Conservation (phyloP, 2,113 vertebrate species). For the Carlito syrichta region DNA sequence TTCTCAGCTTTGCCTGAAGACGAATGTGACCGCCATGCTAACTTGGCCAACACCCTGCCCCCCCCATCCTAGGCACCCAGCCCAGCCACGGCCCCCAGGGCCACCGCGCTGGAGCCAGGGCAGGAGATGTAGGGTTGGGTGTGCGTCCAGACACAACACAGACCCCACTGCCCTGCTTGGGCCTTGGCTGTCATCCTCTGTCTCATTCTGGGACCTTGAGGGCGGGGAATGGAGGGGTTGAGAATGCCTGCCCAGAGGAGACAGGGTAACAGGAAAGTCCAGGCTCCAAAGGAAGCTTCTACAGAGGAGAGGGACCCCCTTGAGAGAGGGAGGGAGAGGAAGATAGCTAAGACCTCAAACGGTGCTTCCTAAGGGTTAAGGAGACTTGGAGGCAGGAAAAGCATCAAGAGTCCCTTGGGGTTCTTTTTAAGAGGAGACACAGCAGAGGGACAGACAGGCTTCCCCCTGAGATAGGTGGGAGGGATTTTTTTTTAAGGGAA, state of each 20-base stretch:
- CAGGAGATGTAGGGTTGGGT: conserved; percentile 61
- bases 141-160: conserved; percentile 68
- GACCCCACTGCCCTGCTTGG: background rate
- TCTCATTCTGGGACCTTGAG: conserved; percentile 35
- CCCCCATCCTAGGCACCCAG: conserved; percentile 44
- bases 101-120: conserved; percentile 65
- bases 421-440: background rate
- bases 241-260: background rate
- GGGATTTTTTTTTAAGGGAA: conserved; percentile 11
- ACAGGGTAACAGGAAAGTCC: background rate
- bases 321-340: background rate
- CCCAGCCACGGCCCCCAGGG: conserved; percentile 60
- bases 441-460: background rate
- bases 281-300: background rate
- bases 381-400: background rate
- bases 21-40: conserved; percentile 77
- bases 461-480: background rate
- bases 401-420: background rate
- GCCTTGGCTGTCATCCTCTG: conserved; percentile 45
- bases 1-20: conserved; percentile 73
- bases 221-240: background rate
- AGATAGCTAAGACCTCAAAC: background rate
- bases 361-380: background rate
- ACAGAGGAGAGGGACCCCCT: background rate
- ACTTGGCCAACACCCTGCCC: conserved; percentile 66